Conservation (phyloP, 2,888 invertebrate species). For the Diadegma fenestrale region DNA sequence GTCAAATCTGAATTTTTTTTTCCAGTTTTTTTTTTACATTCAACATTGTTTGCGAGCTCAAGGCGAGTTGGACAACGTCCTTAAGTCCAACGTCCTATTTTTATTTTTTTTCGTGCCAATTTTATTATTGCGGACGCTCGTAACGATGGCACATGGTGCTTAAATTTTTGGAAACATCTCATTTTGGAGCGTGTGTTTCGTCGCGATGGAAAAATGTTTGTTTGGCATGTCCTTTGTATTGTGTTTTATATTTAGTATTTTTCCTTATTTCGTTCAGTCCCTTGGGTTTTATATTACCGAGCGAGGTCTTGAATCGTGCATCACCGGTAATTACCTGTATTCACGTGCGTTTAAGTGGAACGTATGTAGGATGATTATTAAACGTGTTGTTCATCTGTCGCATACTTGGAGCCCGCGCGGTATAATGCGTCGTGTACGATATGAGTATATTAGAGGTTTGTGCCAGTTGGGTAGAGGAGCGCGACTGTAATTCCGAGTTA, state of each 20-base stretch:
- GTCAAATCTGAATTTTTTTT: too few species aligned
- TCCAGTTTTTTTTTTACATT: too few species aligned
- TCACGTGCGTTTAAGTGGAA: constrained; percentile 64
- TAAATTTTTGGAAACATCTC: too few species aligned
- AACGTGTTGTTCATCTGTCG: constrained; percentile 62
- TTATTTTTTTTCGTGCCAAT: too few species aligned
- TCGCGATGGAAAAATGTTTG: too few species aligned
- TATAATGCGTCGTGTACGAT: constrained; percentile 35
- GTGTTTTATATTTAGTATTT: neutral
- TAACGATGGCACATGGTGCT: too few species aligned
- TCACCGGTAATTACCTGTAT: constrained; percentile 57
- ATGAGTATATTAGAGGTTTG: constrained; percentile 47
- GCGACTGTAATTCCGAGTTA: constrained; percentile 57
- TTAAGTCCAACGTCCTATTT: too few species aligned
- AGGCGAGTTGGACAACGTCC: too few species aligned
- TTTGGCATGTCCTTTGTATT: too few species aligned
- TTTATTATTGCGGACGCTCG: too few species aligned
- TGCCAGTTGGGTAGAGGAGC: constrained; percentile 23
- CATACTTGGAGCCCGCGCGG: constrained; percentile 28
- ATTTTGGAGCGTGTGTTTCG: too few species aligned
- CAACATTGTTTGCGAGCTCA: too few species aligned
- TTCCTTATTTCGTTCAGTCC: constrained; percentile 2
- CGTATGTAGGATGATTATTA: constrained; percentile 57
- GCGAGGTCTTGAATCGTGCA: constrained; percentile 6
- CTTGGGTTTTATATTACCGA: constrained; percentile 39